Evolutionary conservation across 2,113 vertebrate species (phyloP).

Genomic region (Antigone vipio): DNA sequence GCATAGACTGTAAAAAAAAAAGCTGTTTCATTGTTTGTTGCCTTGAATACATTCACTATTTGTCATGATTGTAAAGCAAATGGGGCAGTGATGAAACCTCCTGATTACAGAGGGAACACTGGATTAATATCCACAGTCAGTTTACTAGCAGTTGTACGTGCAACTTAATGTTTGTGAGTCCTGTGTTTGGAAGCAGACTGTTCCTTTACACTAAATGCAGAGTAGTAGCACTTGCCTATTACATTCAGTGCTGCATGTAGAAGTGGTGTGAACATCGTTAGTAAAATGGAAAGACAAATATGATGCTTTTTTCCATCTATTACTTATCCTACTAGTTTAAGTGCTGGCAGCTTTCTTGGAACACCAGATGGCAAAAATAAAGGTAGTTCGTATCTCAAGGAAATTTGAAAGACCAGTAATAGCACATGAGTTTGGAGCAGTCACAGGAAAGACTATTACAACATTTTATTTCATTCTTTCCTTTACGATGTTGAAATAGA

Average conservation of each 20-base stretch:
- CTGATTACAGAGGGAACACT: not conserved
- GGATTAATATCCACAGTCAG: not conserved
- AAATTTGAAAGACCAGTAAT: not conserved
- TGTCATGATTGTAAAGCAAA: not conserved
- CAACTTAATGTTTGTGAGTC: not conserved
- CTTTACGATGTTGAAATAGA: not conserved
- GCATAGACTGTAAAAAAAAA: not conserved
- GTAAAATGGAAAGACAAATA: not conserved
- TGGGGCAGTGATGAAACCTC: not conserved
- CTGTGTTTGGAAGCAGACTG: not conserved
- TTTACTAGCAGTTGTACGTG: not conserved
- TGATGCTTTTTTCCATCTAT: not conserved
- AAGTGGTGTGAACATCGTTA: accelerated
- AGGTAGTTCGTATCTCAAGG: not conserved
- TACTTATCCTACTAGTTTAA: not conserved
- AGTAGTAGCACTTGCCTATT: not conserved
- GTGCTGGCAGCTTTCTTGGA: not conserved
- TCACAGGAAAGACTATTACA: not conserved
- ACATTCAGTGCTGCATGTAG: accelerated
- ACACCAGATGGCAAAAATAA: not conserved
- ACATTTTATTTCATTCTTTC: not conserved
- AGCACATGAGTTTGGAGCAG: not conserved
- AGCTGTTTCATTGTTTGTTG: not conserved
- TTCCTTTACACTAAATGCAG: not conserved
- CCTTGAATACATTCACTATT: not conserved